Base-by-base conservation (phyloP, 2,888 invertebrate species). In the Scaeva pyrastri region DNA sequence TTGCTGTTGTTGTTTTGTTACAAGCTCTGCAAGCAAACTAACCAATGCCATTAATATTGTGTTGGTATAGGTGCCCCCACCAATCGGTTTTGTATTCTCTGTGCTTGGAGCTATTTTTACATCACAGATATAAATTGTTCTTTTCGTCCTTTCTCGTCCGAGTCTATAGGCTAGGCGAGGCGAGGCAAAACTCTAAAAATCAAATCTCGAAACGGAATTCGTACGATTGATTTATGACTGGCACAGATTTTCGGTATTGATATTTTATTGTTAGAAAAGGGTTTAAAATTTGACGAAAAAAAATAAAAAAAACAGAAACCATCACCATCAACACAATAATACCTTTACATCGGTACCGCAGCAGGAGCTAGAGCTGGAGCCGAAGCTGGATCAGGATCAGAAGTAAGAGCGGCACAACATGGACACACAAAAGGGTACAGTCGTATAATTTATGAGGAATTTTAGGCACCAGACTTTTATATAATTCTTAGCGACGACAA, bases 201-300 rank as follows among this genome's bases (percentile, higher is more conserved):
- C 85, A 86, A 86, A 86, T 77, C 70, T 52, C 71, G 45, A 64
- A 82, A 64, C 45, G 74, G 71, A 21, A 64, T 48, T 39, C 39
- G 55, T 81, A 62, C 73, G 82, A 82, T 86, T 82, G 86, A 86
- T 86, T 86, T 86, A 86, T 78, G 86, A 70, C 50, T 64, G 71
- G 52, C 62, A 86, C 85, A 86, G 72, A 85, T 82, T 78, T 82
- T 74, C 45, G n/a, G 48, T 26, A 86, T 77, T 56, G 74, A 82
- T 86, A 71, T 84, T 74, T 74, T 50, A 56, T 43, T 81, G 70
- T 81, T 58, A 43, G 58, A 68, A 64, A 52, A 39, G 68, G 68
- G 48, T 43, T 48, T 8, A 19, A 60, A 41, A 60, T 2, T 60
- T 21, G 21, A n/a, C 26, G 23, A 16, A 12, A 45, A 64, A 41